Conservation (phyloP, 2,888 invertebrate genomes). For the Xylota sylvarum region DNA sequence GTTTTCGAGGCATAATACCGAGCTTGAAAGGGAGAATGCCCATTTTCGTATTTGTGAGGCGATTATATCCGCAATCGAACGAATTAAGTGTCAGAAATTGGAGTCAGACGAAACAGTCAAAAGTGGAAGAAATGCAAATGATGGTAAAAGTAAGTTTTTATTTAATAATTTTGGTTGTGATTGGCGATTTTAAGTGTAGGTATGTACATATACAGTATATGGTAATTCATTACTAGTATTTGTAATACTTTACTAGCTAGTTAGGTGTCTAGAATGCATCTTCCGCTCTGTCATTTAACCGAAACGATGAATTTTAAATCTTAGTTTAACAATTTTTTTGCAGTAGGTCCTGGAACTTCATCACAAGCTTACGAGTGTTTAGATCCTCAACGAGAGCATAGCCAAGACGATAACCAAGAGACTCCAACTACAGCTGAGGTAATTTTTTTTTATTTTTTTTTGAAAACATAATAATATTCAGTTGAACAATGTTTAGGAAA, state of each 20-base stretch:
- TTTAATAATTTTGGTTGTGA: background rate
- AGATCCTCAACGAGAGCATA: background rate
- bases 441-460: background rate
- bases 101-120: constrained; percentile 69
- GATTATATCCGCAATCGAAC: constrained; percentile 92
- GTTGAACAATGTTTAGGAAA: constrained; percentile 29
- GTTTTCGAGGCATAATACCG: constrained; percentile 89
- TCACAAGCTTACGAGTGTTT: constrained; percentile 37
- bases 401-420: background rate
- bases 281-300: too few species aligned
- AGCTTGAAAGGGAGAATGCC: constrained; percentile 93
- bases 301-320: background rate
- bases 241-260: too few species aligned
- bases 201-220: too few species aligned
- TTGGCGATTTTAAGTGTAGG: too few species aligned
- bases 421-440: constrained; percentile 11
- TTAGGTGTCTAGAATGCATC: too few species aligned
- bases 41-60: constrained; percentile 94
- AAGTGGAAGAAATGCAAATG: background rate
- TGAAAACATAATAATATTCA: background rate
- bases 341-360: constrained; percentile 59
- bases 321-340: background rate
- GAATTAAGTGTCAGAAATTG: constrained; percentile 88
- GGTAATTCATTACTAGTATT: too few species aligned
- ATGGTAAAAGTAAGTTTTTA: background rate